Evolutionary conservation across 1,140 invertebrate species (phyloP), one percentile per base, ranked within the genome.

Genomic region (Brachionus rubens): DNA sequence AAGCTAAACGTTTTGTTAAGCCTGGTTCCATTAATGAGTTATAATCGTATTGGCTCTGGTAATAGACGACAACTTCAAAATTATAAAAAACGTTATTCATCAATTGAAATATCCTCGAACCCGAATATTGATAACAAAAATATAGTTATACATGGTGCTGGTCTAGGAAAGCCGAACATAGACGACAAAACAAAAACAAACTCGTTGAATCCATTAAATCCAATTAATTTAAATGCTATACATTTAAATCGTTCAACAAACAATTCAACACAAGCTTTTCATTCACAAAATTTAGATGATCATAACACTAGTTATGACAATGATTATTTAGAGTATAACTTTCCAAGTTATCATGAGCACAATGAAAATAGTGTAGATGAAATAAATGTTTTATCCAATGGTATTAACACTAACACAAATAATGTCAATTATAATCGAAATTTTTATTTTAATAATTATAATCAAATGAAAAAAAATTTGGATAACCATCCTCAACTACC

Each of bases 311-410:
- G 59, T 24, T 65, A 43, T 46, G 59, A 65, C 10, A 65, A 36
- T n/a, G 59, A 65, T 43, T 65, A 65, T 43, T 24, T 41, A 26
- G 59, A 65, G 5, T 65, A 65, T 28, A 65, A 65, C 30, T 65
- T 43, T 65, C 16, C 16, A 19, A 65, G 24, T 24, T 43, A 19
- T 24, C 41, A 43, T 14, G 59, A 65, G 43, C 28, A 43, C 9
- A 65, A 41, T 65, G 59, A 65, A 19, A 65, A 65, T 65, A 65
- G 59, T 24, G 30, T 65, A 43, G 59, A 65, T 43, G 59, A 65
- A 43, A 65, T 65, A 65, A 65, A 65, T 65, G 19, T 65, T 3
- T 21, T 65, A 24, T 19, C n/a, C n/a, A n/a, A n/a, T n/a, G n/a
- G n/a, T n/a, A n/a, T n/a, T n/a, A n/a, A 65, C 21, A 41, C 12